Evolutionary conservation across 2,888 invertebrate species (phyloP).

Genomic region (Heliconius ismenius): DNA sequence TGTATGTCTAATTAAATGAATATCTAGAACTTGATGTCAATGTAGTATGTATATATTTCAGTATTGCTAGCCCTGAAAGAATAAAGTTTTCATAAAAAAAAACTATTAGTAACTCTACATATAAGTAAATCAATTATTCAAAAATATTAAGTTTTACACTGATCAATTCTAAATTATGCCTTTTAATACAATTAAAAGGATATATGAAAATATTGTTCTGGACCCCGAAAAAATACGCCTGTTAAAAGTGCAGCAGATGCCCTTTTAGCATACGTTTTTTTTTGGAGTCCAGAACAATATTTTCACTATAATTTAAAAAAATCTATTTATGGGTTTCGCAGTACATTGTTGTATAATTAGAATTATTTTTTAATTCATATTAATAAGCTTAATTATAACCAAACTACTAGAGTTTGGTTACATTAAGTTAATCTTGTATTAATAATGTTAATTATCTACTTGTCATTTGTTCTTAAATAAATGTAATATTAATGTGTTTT

Average conservation of each 20-base stretch:
- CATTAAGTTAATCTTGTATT: not conserved
- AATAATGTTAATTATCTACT: not conserved
- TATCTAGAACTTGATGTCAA: not conserved
- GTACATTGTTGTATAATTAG: too few relatives aligned
- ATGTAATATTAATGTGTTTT: slow-evolving; percentile 4
- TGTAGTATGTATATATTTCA: not conserved
- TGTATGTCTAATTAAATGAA: not conserved
- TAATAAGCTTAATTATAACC: not conserved
- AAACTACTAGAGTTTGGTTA: too few relatives aligned
- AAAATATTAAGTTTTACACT: not conserved
- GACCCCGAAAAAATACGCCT: too few relatives aligned
- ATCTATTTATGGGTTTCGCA: too few relatives aligned
- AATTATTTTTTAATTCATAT: not conserved
- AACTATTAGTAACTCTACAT: not conserved
- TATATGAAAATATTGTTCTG: not conserved
- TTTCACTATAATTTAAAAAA: too few relatives aligned
- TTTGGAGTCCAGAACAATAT: too few relatives aligned
- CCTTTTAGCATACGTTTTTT: too few relatives aligned
- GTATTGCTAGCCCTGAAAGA: not conserved
- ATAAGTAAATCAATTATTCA: not conserved
- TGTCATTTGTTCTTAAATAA: slow-evolving; percentile 21
- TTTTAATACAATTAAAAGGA: not conserved
- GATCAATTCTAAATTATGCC: not conserved
- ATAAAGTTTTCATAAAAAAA: not conserved
- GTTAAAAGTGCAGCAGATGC: too few relatives aligned